These are phyloP conservation scores for Calcarius lapponicus DNA, from an alignment of 2,797 vertebrate species.

Conservation along the genomic window DNA sequence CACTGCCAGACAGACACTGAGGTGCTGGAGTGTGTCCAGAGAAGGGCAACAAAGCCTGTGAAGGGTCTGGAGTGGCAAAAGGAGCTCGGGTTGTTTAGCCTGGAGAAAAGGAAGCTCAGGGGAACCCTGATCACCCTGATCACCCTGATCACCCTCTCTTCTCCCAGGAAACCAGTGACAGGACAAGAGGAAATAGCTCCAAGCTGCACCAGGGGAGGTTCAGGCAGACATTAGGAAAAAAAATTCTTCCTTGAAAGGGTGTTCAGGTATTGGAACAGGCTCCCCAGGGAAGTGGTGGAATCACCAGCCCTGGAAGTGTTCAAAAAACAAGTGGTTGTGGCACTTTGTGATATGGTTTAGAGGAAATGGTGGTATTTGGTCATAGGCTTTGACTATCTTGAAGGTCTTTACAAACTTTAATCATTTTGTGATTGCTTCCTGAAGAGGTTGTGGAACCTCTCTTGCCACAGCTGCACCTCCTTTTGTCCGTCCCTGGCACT, in stretches of 20 bases:
- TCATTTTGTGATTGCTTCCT: background rate
- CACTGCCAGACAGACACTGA: background rate
- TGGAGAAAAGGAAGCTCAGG: background rate
- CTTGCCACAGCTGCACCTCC: conserved; percentile 63
- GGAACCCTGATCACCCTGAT: no score
- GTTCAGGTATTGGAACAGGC: background rate
- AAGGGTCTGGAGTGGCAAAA: background rate
- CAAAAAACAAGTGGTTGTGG: background rate
- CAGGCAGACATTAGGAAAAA: background rate
- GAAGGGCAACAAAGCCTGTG: background rate
- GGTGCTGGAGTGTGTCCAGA: background rate
- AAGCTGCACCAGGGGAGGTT: background rate
- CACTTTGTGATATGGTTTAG: background rate
- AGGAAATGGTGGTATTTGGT: background rate
- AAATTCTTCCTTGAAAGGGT: background rate
- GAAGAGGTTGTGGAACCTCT: conserved; percentile 53
- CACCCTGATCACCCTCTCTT: background rate
- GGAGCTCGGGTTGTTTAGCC: background rate
- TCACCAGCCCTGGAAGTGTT: background rate
- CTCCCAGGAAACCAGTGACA: background rate
- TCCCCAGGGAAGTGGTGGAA: background rate
- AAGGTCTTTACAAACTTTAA: background rate
- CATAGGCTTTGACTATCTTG: background rate
- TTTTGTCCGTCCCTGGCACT: conserved; percentile 53
- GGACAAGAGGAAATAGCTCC: background rate